Conservation (phyloP, 2,888 invertebrate species). For the Boloria euphrosyne region DNA sequence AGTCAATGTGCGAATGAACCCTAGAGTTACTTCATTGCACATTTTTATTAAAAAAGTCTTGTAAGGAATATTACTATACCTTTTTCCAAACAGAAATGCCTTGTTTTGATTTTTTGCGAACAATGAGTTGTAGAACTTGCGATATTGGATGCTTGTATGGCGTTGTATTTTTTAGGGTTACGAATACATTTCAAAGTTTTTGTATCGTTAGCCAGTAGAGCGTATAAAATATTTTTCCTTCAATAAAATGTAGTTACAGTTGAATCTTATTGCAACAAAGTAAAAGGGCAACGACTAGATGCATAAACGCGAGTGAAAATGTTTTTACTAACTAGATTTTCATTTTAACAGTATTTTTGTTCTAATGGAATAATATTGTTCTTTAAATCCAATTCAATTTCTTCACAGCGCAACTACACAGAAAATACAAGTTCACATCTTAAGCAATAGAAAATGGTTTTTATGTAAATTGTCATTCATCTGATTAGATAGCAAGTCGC, state of each 20-base stretch:
- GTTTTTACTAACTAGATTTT: neutral
- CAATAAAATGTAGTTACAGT: conserved; percentile 15
- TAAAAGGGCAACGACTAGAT: neutral
- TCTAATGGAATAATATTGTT: conserved; percentile 14
- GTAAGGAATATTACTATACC: neutral
- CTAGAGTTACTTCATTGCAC: conserved; percentile 1
- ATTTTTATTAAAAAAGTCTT: conserved; percentile 2
- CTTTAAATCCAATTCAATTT: conserved; percentile 15
- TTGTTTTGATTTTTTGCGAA: conserved; percentile 46
- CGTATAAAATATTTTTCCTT: conserved; percentile 28
- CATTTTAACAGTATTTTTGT: conserved; percentile 12
- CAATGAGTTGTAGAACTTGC: conserved; percentile 51
- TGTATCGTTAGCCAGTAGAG: conserved; percentile 66
- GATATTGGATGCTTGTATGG: conserved; percentile 60
- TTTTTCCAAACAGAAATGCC: neutral
- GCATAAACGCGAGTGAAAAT: neutral
- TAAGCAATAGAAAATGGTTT: conserved; percentile 66
- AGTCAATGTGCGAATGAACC: neutral
- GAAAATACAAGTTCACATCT: conserved; percentile 40
- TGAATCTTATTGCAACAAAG: neutral
- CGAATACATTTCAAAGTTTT: conserved; percentile 72
- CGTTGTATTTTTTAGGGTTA: conserved; percentile 62
- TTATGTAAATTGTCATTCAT: conserved; percentile 66
- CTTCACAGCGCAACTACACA: too few species aligned
- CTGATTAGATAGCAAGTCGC: conserved; percentile 58